phyloP scores from a whole-genome alignment of 1,140 invertebrate genomes.

The Drosophila paulistorum region DNA sequence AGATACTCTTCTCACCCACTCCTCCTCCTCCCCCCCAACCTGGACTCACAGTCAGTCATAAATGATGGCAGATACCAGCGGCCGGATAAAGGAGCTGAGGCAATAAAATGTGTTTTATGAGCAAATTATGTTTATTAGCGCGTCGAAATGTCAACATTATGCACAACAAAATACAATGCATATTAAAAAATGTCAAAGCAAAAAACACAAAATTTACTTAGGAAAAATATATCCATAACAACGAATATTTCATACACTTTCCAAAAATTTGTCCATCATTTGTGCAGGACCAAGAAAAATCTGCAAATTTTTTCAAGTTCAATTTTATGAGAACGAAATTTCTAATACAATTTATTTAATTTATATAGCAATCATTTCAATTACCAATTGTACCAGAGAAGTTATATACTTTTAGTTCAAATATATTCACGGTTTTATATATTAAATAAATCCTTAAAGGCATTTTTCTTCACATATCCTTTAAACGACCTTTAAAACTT shows the following conservation, averaged over 20 bases:
- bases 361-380: too few species aligned
- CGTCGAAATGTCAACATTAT: constrained; percentile 79
- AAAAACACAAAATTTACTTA: constrained; percentile 7
- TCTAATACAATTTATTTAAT: too few species aligned
- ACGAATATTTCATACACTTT: neutral
- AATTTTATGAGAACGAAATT: too few species aligned
- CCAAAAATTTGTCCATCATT: too few species aligned
- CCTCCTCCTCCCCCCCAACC: neutral
- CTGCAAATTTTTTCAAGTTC: too few species aligned
- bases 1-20: constrained; percentile 1
- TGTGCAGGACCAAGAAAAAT: too few species aligned
- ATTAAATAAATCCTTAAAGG: neutral
- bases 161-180: constrained; percentile 67
- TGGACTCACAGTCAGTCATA: constrained; percentile 11
- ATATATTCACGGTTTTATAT: neutral
- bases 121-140: constrained; percentile 81
- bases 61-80: constrained; percentile 51
- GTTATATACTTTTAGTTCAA: too few species aligned
- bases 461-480: neutral
- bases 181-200: constrained; percentile 61
- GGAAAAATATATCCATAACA: neutral
- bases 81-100: constrained; percentile 46
- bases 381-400: too few species aligned
- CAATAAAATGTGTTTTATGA: constrained; percentile 78
- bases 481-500: neutral